phyloP scores from a whole-genome alignment of 2,113 vertebrate genomes.

The Canis aureus region DNA sequence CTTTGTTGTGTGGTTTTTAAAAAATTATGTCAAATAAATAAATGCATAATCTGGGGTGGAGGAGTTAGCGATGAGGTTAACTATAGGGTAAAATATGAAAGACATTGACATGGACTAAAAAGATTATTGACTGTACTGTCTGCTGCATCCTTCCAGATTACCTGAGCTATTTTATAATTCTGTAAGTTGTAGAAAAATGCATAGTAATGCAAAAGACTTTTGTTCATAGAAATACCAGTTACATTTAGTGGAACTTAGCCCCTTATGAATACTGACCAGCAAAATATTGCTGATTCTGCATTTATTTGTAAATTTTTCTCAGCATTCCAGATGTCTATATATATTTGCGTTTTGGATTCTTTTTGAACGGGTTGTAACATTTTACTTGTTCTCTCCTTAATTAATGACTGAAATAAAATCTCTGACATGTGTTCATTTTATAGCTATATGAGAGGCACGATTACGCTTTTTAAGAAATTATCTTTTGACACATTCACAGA shows the following conservation, averaged over 20 bases:
- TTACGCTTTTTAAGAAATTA: not conserved
- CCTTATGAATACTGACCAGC: not conserved
- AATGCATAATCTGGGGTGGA: not conserved
- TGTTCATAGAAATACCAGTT: not conserved
- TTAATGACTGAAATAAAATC: conserved; percentile 7
- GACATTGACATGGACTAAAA: not conserved
- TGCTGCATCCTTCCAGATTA: not conserved
- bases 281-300: conserved; percentile 9
- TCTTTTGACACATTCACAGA: not conserved
- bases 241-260: not conserved
- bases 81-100: not conserved
- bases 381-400: not conserved
- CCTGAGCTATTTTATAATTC: not conserved
- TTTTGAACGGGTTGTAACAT: conserved; percentile 12
- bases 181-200: not conserved
- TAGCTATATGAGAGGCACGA: not conserved
- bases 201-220: not conserved
- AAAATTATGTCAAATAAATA: not conserved
- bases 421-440: not conserved
- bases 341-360: not conserved
- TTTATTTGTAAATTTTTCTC: conserved; percentile 24
- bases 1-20: not conserved
- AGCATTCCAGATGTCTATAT: not conserved
- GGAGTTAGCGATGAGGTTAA: not conserved
- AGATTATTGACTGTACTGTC: not conserved